Evolutionary conservation across 2,113 vertebrate genomes (phyloP), one percentile per base, ranked within the genome.

Genomic region (Glaucomys volans): DNA sequence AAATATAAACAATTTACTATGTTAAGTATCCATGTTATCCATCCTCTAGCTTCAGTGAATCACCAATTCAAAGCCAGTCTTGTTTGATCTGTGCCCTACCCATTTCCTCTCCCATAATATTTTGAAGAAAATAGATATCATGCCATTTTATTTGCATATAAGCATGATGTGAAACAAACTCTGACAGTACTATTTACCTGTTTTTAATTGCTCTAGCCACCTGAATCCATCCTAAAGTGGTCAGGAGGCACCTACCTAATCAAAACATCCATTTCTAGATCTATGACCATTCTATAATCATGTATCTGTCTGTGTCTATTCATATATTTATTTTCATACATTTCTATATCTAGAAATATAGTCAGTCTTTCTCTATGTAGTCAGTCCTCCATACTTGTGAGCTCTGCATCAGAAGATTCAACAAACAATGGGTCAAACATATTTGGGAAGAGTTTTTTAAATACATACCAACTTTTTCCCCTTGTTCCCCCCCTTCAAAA

Each of bases 101-200:
- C 87, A 11, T 87, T 71, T 83, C 57, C 22, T 18, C 18, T 94
- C 35, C 35, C 7, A 62, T 92, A 52, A 52, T 91, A 84, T 52
- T 87, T 66, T 44, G 22, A 1, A 84, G 4, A 42, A 95, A 85
- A 81, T 37, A 86, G 7, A 18, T 32, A 79, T 81, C 9, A 20
- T 28, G 24, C 75, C 44, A 90, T 69, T 90, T 92, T 75, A 71
- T 64, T 75, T 96, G 37, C 77, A 96, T 54, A 80, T 47, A 88
- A 66, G 59, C 4, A 64, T 30, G 88, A 83, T 75, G 11, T 62
- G 13, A 96, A 92, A 75, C 64, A 94, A 69, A 44, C 9, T 37
- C 64, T n/a, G 69, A 57, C 1, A 87, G 11, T 35, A 57, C 24
- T 30, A 17, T n/a, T 67, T 66, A 35, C 26, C 40, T 47, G 2